These are phyloP conservation scores for Theristicus caerulescens DNA, from an alignment of 2,113 vertebrate genomes.

Conservation along the genomic window DNA sequence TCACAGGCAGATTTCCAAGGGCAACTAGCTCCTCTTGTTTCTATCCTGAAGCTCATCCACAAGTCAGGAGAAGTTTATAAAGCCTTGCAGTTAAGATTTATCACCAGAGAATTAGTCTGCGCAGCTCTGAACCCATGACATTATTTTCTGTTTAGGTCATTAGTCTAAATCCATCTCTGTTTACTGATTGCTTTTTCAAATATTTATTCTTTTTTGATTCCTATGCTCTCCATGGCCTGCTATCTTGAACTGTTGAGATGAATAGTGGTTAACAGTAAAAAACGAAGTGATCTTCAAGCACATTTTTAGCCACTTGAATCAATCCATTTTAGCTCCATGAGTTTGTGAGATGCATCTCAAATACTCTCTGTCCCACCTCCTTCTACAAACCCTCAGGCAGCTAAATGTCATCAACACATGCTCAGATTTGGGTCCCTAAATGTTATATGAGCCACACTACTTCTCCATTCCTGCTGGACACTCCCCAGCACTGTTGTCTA, in stretches of 20 bases:
- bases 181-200: constrained; percentile 27
- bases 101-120: background rate
- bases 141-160: constrained; percentile 26
- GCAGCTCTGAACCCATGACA: background rate
- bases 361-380: background rate
- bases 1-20: background rate
- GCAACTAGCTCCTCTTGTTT: background rate
- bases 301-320: background rate
- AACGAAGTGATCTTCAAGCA: background rate
- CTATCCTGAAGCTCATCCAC: background rate
- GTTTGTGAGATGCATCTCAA: background rate
- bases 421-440: background rate
- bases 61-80: background rate
- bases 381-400: background rate
- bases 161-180: constrained; percentile 4
- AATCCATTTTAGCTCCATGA: background rate
- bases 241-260: background rate
- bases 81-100: constrained; percentile 24
- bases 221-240: background rate
- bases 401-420: background rate
- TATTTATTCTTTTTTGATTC: constrained; percentile 26
- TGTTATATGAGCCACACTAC: background rate
- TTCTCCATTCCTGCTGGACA: background rate
- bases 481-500: background rate
- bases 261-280: background rate